These are phyloP conservation scores for Cenopis cana DNA, from an alignment of 2,888 invertebrate species.

Conservation along the genomic window DNA sequence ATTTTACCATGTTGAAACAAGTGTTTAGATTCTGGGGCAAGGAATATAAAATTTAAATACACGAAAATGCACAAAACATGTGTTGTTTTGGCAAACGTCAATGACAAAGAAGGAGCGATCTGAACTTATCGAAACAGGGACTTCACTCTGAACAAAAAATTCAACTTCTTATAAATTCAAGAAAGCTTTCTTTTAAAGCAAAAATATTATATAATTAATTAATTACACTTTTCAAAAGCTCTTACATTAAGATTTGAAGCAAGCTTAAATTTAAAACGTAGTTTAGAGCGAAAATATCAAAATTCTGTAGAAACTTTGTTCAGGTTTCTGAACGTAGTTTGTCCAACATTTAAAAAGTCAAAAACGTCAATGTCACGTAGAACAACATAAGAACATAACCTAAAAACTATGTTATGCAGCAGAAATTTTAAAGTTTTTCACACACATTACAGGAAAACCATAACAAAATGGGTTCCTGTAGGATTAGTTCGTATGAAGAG, in stretches of 20 bases:
- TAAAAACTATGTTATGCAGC: constrained; percentile 62
- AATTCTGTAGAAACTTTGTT: not conserved
- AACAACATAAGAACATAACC: constrained; percentile 58
- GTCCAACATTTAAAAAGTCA: not conserved
- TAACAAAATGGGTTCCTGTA: constrained; percentile 60
- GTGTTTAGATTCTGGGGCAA: not conserved
- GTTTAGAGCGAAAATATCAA: not conserved
- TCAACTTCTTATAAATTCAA: too few species aligned
- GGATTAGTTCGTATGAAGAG: constrained; percentile 62
- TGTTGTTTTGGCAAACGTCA: constrained; percentile 66
- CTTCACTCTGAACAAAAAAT: not conserved
- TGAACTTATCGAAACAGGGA: not conserved
- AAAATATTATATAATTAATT: too few species aligned
- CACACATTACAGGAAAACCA: constrained; percentile 59
- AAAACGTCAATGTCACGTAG: constrained; percentile 39
- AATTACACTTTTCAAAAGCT: not conserved
- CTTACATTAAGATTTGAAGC: not conserved
- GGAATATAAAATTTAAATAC: constrained; percentile 5
- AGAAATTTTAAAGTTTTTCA: constrained; percentile 58
- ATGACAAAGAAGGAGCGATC: constrained; percentile 43
- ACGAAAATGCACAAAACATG: constrained; percentile 61
- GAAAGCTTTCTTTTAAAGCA: too few species aligned
- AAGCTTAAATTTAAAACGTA: not conserved
- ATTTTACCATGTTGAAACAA: constrained; percentile 39
- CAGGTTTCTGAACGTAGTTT: constrained; percentile 12